Base-by-base conservation (phyloP, 2,888 invertebrate genomes). In the Lasiommata megera region DNA sequence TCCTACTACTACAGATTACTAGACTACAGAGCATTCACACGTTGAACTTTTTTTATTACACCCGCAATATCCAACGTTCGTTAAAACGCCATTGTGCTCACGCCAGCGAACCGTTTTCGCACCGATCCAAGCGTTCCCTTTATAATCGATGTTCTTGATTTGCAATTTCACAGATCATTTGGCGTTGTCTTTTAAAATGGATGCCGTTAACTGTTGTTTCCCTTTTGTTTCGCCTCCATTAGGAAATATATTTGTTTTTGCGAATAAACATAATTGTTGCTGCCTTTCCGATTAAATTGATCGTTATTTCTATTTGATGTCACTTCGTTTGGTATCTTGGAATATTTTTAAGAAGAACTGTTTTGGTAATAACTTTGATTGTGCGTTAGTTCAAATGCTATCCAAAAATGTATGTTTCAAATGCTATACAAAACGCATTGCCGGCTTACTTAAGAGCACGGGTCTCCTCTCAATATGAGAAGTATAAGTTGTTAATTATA, bases 141-240 rank as follows among this genome's bases (percentile, higher is more conserved):
- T 59, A 60, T 58, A 65, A 61, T 63, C 64, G 57, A 60, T 53
- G 54, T 60, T 62, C 63, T 65, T 68, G 70, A 73, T 71, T 72
- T 79, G 59, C 78, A 76, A 80, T 80, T 80, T 80, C 74, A 73
- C 77, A 71, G 70, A 67, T 70, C 79, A 80, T 79, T 79, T 78
- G 70, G 67, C 60, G 67, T 67, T 71, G 69, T 69, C 67, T 64
- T 66, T 61, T 64, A 62, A 60, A 61, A 40, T 62, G 47, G n/a
- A 40, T 51, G 56, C 51, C 56, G 52, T 57, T 46, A 54, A 55
- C 52, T 58, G 52, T 58, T 59, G 58, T 43, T 38, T 14, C 44
- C 3, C 11, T 47, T 58, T 61, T 43, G 34, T 54, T 50, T 47
- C 34, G 37, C 29, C 47, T 56, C 38, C 34, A 48, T 62, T 54